Evolutionary conservation across 2,888 invertebrate genomes (phyloP), one percentile per base, ranked within the genome.

Genomic region (Smittia sp.): DNA sequence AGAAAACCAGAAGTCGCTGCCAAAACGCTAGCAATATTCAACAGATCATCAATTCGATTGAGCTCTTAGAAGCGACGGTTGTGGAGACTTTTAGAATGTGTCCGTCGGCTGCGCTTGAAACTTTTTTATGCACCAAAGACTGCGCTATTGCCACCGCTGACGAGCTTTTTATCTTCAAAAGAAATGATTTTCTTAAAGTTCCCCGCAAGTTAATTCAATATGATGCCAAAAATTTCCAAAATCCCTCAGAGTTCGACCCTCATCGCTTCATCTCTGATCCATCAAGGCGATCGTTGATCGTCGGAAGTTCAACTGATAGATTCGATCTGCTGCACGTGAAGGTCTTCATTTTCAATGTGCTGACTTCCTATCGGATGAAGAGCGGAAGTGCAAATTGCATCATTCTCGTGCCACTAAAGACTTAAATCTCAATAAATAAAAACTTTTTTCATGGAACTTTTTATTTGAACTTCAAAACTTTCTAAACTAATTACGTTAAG

Each of bases 171-270:
- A 70, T 27, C 11, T 70, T 70, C 52, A 20, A 20, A 11, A 25
- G 27, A 70, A 18, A 32, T 9, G 69, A 70, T 32, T 25, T 70
- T 0, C 52, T 70, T 70, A 11, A 70, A 25, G 13, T 70, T 32
- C 69, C 69, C 0, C 7, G 27, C n/a, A 70, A 7, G 11, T 11
- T 32, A 11, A 32, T 70, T 2, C 25, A 70, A 25, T 54, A 70
- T 20, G 69, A 70, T 52, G 15, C n/a, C 13, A 54, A 70, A 20
- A 9, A 54, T 27, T 70, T 70, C 9, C 1, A 6, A 11, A 52
- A 70, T 70, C 69, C 69, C 25, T 1, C 25, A 11, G 6, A 9
- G 13, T 52, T 70, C 27, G 18, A 70, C 54, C 11, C 54, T 1
- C 7, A 25, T 13, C 15, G 68, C 13, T 68, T 25, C 15, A 32